Conservation (phyloP, 2,113 vertebrate species). For the Riparia riparia region DNA sequence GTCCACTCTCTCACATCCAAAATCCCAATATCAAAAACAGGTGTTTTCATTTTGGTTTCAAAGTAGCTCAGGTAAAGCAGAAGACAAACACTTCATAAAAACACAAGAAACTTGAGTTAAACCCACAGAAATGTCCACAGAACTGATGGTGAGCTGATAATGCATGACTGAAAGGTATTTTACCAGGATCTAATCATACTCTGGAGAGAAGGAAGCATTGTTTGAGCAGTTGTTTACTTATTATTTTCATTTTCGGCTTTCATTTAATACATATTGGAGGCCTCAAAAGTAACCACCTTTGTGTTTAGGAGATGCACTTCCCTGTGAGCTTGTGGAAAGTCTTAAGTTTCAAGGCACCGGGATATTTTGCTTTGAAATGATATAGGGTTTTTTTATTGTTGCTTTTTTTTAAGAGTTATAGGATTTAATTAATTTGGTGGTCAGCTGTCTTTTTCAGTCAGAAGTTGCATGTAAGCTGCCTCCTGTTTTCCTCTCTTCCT, state of each 20-base stretch:
- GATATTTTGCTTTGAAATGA: conserved; percentile 51
- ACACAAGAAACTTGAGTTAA: conserved; percentile 28
- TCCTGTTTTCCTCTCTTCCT: neutral
- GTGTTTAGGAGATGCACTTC: neutral
- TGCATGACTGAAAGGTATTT: neutral
- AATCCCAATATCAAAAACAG: neutral
- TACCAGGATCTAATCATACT: neutral
- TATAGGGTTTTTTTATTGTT: neutral
- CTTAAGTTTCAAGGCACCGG: conserved; percentile 23
- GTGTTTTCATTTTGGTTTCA: conserved; percentile 30
- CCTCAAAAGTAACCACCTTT: neutral
- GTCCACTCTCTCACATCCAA: conserved; percentile 25
- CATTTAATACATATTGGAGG: neutral
- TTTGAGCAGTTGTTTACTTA: conserved; percentile 28
- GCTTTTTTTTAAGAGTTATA: neutral
- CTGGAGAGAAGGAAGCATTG: neutral
- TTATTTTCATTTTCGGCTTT: conserved; percentile 2
- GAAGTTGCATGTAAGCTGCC: neutral
- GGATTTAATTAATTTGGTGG: conserved; percentile 19
- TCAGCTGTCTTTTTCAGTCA: conserved; percentile 8
- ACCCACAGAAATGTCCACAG: neutral
- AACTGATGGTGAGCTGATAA: neutral
- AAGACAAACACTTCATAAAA: conserved; percentile 28
- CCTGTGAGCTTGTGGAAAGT: neutral
- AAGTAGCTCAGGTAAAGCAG: conserved; percentile 4